Conservation (phyloP, 2,113 vertebrate species). For the Misgurnus anguillicaudatus region DNA sequence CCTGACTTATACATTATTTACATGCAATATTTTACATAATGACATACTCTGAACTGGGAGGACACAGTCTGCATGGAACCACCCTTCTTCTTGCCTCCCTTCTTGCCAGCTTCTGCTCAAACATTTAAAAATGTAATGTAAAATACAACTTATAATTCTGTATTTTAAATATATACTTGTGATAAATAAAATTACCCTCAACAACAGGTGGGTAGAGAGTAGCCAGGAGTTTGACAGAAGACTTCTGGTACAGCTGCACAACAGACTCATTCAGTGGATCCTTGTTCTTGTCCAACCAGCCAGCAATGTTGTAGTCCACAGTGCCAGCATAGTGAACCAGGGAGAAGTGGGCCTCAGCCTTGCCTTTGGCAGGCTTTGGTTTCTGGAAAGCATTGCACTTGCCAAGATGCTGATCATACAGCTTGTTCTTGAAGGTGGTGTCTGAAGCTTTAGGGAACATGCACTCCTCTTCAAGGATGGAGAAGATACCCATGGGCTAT, state of each 20-base stretch:
- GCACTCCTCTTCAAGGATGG: slow-evolving; percentile 75
- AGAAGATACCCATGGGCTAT: slow-evolving; percentile 75
- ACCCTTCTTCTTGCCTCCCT: slow-evolving; percentile 45
- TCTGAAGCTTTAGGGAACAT: slow-evolving; percentile 75
- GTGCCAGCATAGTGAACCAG: slow-evolving; percentile 81
- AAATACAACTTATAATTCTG: background rate
- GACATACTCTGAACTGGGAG: slow-evolving; percentile 50
- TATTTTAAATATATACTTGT: background rate
- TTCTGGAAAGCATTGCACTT: slow-evolving; percentile 71
- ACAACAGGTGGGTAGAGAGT: slow-evolving; percentile 49
- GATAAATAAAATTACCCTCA: slow-evolving; percentile 40
- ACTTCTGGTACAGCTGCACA: slow-evolving; percentile 51
- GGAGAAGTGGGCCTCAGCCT: slow-evolving; percentile 80
- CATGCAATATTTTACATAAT: background rate
- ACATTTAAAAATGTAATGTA: background rate
- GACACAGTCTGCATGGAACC: slow-evolving; percentile 44
- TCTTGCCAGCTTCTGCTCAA: background rate
- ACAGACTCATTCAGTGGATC: slow-evolving; percentile 59
- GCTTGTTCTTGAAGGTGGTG: slow-evolving; percentile 52
- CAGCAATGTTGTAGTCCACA: slow-evolving; percentile 79
- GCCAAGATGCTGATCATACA: slow-evolving; percentile 52
- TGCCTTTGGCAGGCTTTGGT: slow-evolving; percentile 81
- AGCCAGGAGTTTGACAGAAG: slow-evolving; percentile 50
- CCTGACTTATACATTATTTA: too few relatives aligned
- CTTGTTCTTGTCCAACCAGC: slow-evolving; percentile 63